Evolutionary conservation across 2,888 invertebrate species (phyloP).

Genomic region (Phyllotreta cruciferae): DNA sequence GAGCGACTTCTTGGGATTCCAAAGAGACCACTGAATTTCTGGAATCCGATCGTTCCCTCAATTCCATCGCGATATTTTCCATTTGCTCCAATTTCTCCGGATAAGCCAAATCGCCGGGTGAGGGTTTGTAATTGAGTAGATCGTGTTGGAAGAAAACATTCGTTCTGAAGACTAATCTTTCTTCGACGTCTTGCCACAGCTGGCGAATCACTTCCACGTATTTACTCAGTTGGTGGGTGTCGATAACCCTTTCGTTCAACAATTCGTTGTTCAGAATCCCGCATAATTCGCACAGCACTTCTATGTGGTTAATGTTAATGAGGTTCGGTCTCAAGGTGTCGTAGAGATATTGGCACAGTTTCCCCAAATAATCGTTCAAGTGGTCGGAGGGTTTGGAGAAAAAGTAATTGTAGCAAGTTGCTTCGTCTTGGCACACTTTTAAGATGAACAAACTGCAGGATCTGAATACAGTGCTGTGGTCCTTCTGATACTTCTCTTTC

Average conservation of each 20-base stretch:
- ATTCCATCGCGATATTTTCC: constrained; percentile 68
- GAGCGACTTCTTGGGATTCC: constrained; percentile 76
- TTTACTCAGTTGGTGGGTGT: constrained; percentile 77
- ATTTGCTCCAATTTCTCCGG: constrained; percentile 98
- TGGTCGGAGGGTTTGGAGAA: constrained; percentile 75
- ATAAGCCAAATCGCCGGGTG: constrained; percentile 95
- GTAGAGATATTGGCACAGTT: constrained; percentile 86
- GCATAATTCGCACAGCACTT: constrained; percentile 96
- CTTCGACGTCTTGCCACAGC: constrained; percentile 92
- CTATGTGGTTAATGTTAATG: constrained; percentile 96
- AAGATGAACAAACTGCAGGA: constrained; percentile 90
- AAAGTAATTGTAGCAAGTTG: constrained; percentile 89
- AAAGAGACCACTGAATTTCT: constrained; percentile 74
- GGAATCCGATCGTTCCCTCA: constrained; percentile 68
- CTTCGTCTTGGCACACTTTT: constrained; percentile 94
- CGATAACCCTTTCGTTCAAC: constrained; percentile 86
- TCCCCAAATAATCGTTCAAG: constrained; percentile 65
- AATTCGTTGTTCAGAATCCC: constrained; percentile 91
- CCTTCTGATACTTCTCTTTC: constrained; percentile 69
- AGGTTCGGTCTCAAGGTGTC: constrained; percentile 92
- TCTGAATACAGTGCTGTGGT: constrained; percentile 84
- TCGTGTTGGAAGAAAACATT: constrained; percentile 93
- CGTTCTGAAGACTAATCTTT: constrained; percentile 93
- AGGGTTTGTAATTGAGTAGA: constrained; percentile 86
- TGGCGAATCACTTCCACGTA: constrained; percentile 82